phyloP scores from a whole-genome alignment of 2,888 invertebrate genomes.

The Sarcophaga caerulescens region DNA sequence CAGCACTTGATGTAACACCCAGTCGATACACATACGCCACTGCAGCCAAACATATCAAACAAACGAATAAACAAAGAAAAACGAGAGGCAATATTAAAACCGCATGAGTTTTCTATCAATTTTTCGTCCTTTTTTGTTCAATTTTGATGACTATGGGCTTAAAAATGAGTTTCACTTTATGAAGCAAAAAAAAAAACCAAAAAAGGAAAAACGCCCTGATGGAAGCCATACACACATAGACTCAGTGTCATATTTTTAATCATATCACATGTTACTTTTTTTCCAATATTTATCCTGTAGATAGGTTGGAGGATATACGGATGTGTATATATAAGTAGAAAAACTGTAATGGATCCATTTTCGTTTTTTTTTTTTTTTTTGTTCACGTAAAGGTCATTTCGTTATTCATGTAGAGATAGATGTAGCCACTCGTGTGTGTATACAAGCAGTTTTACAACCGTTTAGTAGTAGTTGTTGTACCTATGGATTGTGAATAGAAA shows the following conservation, averaged over 20 bases:
- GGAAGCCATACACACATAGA: not conserved
- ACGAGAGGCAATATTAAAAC: conserved; percentile 20
- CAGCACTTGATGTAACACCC: not conserved
- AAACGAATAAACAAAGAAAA: not conserved
- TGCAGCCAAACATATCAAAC: not conserved
- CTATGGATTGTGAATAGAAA: not conserved
- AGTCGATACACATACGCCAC: not conserved
- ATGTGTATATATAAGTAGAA: not conserved
- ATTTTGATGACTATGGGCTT: not conserved
- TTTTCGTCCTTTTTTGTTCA: not conserved
- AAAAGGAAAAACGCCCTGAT: not conserved
- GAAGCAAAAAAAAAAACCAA: not conserved
- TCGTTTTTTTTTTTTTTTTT: conserved; percentile 7
- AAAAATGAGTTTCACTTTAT: conserved; percentile 30
- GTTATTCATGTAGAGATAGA: not conserved
- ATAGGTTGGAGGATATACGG: not conserved
- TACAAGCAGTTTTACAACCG: not conserved
- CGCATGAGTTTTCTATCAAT: conserved; percentile 28
- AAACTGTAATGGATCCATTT: conserved; percentile 35
- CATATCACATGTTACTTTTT: conserved; percentile 14
- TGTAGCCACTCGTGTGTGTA: not conserved
- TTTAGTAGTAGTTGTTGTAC: not conserved
- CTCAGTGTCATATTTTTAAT: conserved; percentile 47
- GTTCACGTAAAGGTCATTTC: conserved; percentile 38
- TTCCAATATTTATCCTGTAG: not conserved